Evolutionary conservation across 2,888 invertebrate genomes (phyloP), one percentile per base, ranked within the genome.

Genomic region (Suillia variegata): DNA sequence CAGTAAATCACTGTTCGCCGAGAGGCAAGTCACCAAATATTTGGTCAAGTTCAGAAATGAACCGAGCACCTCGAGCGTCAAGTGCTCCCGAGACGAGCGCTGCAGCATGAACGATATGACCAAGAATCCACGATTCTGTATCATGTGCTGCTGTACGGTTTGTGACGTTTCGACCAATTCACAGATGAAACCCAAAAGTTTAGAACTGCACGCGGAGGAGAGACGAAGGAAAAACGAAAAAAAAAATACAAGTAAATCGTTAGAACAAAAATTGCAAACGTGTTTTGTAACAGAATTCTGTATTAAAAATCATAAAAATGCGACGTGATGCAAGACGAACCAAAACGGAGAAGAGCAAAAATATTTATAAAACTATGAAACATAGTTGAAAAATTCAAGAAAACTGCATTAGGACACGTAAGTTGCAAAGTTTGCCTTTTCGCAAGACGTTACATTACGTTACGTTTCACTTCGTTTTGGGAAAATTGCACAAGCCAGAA

Each of bases 101-200:
- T 97, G 96, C 74, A 98, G 87, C 89, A 97, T 93, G 83, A 94
- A 96, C 70, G 98, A 96, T 81, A 99, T 96, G 66, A 99, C 97
- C 74, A 99, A 88, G 84, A 99, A 98, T 62, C 98, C 99, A 72
- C 97, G 91, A 82, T 96, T 97, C 69, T 98, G 98, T 81, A 98
- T 93, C 93, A 99, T 96, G 83, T 99, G 99, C 80, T 99, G 98
- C 80, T 99, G 99, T 61, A 98, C 97, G 38, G 96, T 96, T 79
- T 94, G 92, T 70, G 98, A 98, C 47, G 94, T 94, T 82, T 97
- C 96, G 69, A 99, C 93, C 78, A 99, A 86, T 78, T 98, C 97
- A 82, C 97, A 97, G 74, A 99, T 94, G 85, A 99, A 95, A 64
- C 96, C 94, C 81, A 99, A 87, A 65, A 99, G 87, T 81, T 96